Percentiles rank a stretch among this genome's conserved stretches.
Evolutionary conservation across 2,888 invertebrate species (phyloP).

Genomic region (Gnatocerus cornutus): DNA sequence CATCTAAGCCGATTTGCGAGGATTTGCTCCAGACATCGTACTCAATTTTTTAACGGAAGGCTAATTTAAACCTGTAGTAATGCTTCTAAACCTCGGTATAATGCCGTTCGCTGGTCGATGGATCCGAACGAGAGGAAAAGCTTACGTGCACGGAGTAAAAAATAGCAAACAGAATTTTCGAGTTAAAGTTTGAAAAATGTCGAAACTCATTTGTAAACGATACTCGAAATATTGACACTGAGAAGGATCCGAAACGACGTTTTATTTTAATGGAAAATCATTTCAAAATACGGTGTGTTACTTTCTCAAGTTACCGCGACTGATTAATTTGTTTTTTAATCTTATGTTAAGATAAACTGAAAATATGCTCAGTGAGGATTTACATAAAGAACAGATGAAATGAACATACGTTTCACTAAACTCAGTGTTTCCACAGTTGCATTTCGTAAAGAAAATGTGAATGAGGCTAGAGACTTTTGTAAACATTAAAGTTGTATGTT

Average conservation of each 20-base stretch:
- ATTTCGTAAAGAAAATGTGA: too few species aligned
- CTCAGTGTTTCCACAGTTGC: too few species aligned
- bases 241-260: neutral
- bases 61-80: conserved; percentile 40
- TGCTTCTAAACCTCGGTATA: conserved; percentile 15
- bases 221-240: neutral
- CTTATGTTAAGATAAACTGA: too few species aligned
- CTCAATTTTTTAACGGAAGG: conserved; percentile 40
- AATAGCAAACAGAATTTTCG: neutral
- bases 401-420: too few species aligned
- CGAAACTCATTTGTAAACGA: neutral
- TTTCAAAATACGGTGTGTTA: neutral
- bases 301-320: neutral
- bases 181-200: conserved; percentile 1
- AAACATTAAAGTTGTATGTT: too few species aligned
- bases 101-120: conserved; percentile 14
- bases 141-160: neutral
- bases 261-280: neutral
- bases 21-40: conserved; percentile 36
- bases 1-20: conserved; percentile 39
- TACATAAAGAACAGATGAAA: too few species aligned
- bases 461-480: too few species aligned
- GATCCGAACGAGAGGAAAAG: conserved; percentile 6
- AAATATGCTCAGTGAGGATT: too few species aligned
- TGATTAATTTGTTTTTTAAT: neutral